Conservation (phyloP, 2,113 vertebrate genomes). For the Cebus imitator region DNA sequence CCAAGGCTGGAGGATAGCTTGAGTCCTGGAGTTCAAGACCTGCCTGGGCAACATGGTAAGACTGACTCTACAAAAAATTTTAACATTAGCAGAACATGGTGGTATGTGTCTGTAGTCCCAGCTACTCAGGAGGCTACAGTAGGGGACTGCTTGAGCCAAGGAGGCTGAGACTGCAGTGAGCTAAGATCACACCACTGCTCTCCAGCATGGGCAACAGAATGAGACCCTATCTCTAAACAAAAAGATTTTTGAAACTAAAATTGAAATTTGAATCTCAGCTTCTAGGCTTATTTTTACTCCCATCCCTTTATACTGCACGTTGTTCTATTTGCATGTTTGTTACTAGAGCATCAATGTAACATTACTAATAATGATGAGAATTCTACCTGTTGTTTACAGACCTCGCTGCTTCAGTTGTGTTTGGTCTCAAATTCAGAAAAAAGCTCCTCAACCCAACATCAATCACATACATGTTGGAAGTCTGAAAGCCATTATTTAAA, state of each 20-base stretch:
- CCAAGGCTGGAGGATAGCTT: too few relatives aligned
- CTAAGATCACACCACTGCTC: too few relatives aligned
- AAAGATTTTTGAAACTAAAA: constrained; percentile 18
- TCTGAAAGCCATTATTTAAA: neutral
- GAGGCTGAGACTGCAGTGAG: too few relatives aligned
- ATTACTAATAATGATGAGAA: neutral
- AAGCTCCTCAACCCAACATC: neutral
- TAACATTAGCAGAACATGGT: too few relatives aligned
- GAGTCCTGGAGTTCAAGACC: too few relatives aligned
- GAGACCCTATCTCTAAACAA: too few relatives aligned
- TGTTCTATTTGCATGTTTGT: neutral
- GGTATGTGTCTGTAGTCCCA: too few relatives aligned
- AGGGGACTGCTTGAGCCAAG: too few relatives aligned
- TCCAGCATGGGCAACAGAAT: too few relatives aligned
- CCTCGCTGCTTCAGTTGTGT: neutral
- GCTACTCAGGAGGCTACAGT: too few relatives aligned
- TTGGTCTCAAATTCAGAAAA: neutral
- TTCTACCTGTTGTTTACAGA: neutral
- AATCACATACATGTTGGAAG: neutral
- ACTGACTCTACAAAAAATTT: too few relatives aligned
- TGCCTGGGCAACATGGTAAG: too few relatives aligned
- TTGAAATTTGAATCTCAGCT: neutral
- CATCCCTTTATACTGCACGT: neutral
- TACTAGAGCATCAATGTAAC: neutral
- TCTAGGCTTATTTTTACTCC: neutral